phyloP scores from a whole-genome alignment of 2,888 invertebrate genomes.

The Eurois occulta region DNA sequence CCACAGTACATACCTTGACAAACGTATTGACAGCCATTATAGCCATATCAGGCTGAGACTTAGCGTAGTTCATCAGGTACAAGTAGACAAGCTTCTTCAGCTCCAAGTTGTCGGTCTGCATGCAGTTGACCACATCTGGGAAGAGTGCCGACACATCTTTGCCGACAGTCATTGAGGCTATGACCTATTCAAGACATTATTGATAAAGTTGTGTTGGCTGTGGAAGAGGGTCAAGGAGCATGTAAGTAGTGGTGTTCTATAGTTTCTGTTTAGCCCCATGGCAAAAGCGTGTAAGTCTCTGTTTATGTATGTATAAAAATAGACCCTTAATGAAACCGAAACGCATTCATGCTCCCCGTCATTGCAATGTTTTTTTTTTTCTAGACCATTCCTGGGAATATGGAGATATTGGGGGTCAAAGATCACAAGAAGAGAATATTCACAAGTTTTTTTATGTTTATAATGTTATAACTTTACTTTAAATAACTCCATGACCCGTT shows the following conservation, averaged over 20 bases:
- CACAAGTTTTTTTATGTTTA: no score
- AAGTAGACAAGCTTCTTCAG: constrained; percentile 99
- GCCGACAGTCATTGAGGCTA: constrained; percentile 99
- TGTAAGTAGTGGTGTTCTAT: neutral
- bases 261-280: neutral
- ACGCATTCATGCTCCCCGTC: no score
- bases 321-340: no score
- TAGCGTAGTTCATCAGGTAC: constrained; percentile 99
- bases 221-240: neutral
- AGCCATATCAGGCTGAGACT: constrained; percentile 99
- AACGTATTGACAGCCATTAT: constrained; percentile 99
- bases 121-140: constrained; percentile 99
- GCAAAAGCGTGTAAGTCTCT: no score
- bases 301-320: no score
- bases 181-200: constrained; percentile 92
- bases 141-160: constrained; percentile 99
- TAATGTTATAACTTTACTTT: no score
- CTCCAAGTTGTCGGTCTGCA: constrained; percentile 99
- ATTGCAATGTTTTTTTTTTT: no score
- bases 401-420: no score
- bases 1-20: constrained; percentile 95
- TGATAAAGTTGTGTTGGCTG: neutral
- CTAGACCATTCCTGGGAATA: no score
- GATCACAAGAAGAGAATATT: no score
- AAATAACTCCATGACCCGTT: no score